Evolutionary conservation across 92 coral and sea anemone genomes (phyloP).

Genomic region (Epizoanthus illoricatus): DNA sequence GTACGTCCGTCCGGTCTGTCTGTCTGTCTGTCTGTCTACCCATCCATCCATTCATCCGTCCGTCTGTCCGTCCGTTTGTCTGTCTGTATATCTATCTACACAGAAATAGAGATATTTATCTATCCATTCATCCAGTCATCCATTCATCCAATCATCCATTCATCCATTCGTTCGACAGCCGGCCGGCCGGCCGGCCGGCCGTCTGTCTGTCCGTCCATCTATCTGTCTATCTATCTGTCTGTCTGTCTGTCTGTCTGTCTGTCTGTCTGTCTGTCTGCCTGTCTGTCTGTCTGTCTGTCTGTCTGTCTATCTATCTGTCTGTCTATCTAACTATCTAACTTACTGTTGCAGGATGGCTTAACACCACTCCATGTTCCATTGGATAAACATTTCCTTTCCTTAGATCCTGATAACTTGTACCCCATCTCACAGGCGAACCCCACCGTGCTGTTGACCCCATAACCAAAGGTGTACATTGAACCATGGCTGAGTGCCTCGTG

Average conservation of each 20-base stretch:
- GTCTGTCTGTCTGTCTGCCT: not conserved
- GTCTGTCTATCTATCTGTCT: not conserved
- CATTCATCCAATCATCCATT: not conserved
- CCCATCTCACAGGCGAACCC: constrained; percentile 21
- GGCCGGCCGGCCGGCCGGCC: too few relatives aligned
- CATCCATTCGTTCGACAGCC: not conserved
- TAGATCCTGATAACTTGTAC: constrained; percentile 16
- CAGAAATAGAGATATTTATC: not conserved
- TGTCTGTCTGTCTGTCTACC: not conserved
- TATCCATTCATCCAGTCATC: not conserved
- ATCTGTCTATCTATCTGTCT: not conserved
- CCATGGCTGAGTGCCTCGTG: constrained; percentile 33
- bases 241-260: not conserved
- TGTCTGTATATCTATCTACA: not conserved
- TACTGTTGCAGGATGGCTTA: constrained; percentile 23
- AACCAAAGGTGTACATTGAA: not conserved
- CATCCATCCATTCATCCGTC: not conserved
- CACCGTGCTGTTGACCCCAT: constrained; percentile 13
- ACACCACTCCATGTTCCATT: constrained; percentile 26
- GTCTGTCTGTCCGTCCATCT: not conserved
- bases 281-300: not conserved
- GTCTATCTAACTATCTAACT: not conserved
- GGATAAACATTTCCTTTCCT: constrained; percentile 18
- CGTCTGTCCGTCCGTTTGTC: not conserved
- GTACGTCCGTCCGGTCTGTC: not conserved